Percentiles rank a stretch among this genome's conserved stretches.
phyloP scores from a whole-genome alignment of 1,140 invertebrate species.

The Acromyrmex charruanus region DNA sequence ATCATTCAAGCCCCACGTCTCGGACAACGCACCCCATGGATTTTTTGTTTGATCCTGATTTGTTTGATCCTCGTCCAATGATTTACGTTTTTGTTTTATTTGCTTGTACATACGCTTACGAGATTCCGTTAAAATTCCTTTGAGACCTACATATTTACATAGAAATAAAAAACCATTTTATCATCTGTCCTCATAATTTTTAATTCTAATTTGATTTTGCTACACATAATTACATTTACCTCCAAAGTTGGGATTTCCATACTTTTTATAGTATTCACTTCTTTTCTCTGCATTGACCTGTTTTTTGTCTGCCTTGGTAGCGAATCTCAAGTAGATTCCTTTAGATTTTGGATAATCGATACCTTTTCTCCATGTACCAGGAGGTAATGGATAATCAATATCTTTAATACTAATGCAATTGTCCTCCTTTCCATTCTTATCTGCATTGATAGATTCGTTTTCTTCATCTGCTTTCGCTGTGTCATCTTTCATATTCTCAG shows the following conservation, averaged over 20 bases:
- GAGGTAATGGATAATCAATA: conserved; percentile 88
- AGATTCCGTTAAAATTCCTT: conserved; percentile 87
- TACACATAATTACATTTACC: conserved; percentile 79
- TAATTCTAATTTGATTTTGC: neutral
- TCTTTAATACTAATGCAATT: conserved; percentile 84
- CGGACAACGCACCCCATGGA: conserved; percentile 91
- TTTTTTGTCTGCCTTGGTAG: conserved; percentile 90
- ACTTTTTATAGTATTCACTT: conserved; percentile 89
- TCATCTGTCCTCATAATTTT: neutral
- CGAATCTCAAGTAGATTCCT: conserved; percentile 91
- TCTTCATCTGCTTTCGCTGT: conserved; percentile 67
- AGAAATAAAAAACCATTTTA: conserved; percentile 26
- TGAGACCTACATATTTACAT: conserved; percentile 82
- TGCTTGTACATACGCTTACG: conserved; percentile 85
- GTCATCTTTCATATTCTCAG: conserved; percentile 40
- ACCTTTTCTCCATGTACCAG: conserved; percentile 92
- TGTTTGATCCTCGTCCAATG: conserved; percentile 81
- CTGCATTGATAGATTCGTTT: conserved; percentile 63
- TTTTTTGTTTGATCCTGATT: conserved; percentile 87
- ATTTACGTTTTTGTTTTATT: conserved; percentile 71
- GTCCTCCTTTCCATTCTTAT: conserved; percentile 72
- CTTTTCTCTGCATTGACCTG: conserved; percentile 88
- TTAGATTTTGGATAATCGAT: conserved; percentile 88
- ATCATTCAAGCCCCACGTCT: conserved; percentile 90
- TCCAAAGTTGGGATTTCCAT: conserved; percentile 89